Conservation (phyloP, 2,113 vertebrate species). For the Spilogale gracilis region DNA sequence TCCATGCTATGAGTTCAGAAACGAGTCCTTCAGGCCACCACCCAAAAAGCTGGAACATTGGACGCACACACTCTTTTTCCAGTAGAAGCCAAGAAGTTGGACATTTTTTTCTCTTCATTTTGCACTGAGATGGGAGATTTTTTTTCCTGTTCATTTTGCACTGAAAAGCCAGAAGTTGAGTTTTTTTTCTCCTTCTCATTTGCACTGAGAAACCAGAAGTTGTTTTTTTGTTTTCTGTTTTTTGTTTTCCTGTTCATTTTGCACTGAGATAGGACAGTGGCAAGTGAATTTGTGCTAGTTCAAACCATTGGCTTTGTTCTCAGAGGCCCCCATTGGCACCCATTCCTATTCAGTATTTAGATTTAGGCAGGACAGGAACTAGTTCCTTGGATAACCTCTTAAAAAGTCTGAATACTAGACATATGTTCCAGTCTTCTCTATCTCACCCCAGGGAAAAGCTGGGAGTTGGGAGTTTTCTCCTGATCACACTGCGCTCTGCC, state of each 20-base stretch:
- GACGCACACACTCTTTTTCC: not conserved
- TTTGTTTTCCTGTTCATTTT: not conserved
- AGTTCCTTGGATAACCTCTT: not conserved
- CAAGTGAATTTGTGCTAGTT: not conserved
- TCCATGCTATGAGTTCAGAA: not conserved
- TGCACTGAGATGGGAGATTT: not conserved
- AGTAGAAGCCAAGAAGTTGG: not conserved
- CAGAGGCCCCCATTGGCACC: not conserved
- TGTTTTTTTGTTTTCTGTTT: no score
- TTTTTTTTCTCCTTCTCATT: not conserved
- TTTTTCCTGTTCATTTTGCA: not conserved
- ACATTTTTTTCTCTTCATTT: not conserved
- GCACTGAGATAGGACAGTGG: not conserved
- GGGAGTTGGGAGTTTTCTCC: not conserved
- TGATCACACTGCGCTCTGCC: not conserved
- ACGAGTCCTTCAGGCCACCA: not conserved
- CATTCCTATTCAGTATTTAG: not conserved
- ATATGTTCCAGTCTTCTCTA: not conserved
- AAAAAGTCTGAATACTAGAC: not conserved
- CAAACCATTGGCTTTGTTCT: not conserved
- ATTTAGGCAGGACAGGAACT: not conserved
- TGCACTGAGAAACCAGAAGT: no score
- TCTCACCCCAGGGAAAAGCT: not conserved
- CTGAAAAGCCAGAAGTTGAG: not conserved
- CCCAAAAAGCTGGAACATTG: not conserved